Evolutionary conservation across 35 echinoderm and acorn worm species (phyloP).

Genomic region (Apostichopus parvimensis): DNA sequence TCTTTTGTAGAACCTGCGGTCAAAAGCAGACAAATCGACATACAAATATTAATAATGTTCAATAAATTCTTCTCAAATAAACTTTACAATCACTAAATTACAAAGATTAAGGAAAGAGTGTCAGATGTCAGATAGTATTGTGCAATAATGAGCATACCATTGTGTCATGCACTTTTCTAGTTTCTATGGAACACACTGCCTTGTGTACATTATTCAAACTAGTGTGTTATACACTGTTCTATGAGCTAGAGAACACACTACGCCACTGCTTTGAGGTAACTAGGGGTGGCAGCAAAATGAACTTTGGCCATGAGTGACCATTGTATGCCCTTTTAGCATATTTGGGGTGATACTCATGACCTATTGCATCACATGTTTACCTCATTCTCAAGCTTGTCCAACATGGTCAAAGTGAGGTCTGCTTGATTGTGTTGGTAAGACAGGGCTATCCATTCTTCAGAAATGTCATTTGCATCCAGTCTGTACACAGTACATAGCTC

Average conservation of each 20-base stretch:
- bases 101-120: not conserved
- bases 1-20: constrained; percentile 34
- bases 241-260: not conserved
- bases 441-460: constrained; percentile 79
- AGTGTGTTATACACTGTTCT: no score
- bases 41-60: no score
- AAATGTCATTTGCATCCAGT: constrained; percentile 56
- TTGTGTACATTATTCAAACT: no score
- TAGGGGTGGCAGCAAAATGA: no score
- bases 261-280: no score
- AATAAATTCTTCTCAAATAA: constrained; percentile 19
- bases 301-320: no score
- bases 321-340: no score
- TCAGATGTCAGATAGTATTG: no score
- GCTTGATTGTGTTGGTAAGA: constrained; percentile 44
- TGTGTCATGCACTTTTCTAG: no score
- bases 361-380: constrained; percentile 31
- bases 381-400: constrained; percentile 84
- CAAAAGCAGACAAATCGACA: not conserved
- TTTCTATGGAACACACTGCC: no score
- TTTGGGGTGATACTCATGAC: not conserved
- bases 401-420: constrained; percentile 39
- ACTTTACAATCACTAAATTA: not conserved
- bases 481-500: constrained; percentile 75
- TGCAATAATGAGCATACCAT: no score